phyloP scores from a whole-genome alignment of 1,140 invertebrate species.

The Delia radicum region DNA sequence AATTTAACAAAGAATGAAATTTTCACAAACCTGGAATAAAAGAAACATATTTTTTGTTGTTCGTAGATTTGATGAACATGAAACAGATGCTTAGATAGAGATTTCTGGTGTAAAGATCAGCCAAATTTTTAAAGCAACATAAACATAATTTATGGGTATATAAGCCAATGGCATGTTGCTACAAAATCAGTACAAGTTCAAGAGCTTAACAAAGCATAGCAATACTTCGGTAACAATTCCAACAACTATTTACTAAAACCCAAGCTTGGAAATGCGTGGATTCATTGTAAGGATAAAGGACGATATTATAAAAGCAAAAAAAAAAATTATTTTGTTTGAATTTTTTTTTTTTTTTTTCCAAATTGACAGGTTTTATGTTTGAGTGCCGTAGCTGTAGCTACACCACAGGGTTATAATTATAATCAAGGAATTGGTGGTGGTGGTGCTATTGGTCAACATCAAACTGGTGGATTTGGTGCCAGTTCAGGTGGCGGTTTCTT shows the following conservation, averaged over 20 bases:
- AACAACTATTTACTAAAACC: slow-evolving; percentile 32
- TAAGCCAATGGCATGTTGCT: slow-evolving; percentile 32
- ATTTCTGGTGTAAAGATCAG: too few species aligned
- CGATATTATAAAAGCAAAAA: neutral
- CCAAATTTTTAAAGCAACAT: too few species aligned
- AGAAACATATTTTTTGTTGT: too few species aligned
- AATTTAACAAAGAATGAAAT: too few species aligned
- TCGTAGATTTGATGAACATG: neutral
- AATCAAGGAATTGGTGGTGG: slow-evolving; percentile 31
- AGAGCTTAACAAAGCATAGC: slow-evolving; percentile 32
- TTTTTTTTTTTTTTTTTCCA: too few species aligned
- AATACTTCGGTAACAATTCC: slow-evolving; percentile 32
- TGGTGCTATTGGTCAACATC: neutral
- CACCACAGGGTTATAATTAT: slow-evolving; percentile 52
- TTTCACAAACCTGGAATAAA: too few species aligned
- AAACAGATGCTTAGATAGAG: too few species aligned
- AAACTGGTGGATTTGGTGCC: neutral
- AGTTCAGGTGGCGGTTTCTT: neutral
- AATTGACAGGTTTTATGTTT: slow-evolving; percentile 49
- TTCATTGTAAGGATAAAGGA: slow-evolving; percentile 45
- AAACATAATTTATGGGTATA: slow-evolving; percentile 34
- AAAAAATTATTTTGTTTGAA: too few species aligned
- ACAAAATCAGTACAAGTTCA: slow-evolving; percentile 26
- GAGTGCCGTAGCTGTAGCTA: slow-evolving; percentile 46
- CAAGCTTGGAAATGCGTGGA: slow-evolving; percentile 53